These are phyloP conservation scores for Coelinius sp. DNA, from an alignment of 2,888 invertebrate genomes.

Conservation along the genomic window DNA sequence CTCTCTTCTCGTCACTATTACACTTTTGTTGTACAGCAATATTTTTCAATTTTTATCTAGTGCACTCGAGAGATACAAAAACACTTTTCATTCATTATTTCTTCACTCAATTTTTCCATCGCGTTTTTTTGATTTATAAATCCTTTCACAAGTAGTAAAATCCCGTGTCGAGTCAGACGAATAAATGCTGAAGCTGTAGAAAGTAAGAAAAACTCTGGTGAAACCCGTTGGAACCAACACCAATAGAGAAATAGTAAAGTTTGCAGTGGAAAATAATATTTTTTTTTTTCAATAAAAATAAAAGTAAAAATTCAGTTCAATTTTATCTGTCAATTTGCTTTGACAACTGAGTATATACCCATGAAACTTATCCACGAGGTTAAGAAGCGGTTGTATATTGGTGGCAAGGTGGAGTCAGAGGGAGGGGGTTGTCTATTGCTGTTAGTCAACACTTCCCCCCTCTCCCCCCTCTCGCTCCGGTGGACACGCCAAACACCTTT, in stretches of 20 bases:
- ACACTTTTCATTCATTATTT: too few relatives aligned
- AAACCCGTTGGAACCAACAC: not conserved
- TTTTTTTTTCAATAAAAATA: not conserved
- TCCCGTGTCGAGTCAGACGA: not conserved
- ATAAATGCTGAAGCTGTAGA: not conserved
- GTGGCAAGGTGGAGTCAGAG: not conserved
- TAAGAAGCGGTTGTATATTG: not conserved
- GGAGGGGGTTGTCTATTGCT: not conserved
- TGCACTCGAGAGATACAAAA: not conserved
- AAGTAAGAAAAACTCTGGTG: not conserved
- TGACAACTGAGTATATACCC: not conserved
- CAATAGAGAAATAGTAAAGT: not conserved
- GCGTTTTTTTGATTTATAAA: too few relatives aligned
- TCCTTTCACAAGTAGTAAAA: not conserved
- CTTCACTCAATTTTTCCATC: too few relatives aligned
- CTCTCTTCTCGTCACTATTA: not conserved
- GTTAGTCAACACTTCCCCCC: conserved; percentile 9
- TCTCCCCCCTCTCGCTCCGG: not conserved
- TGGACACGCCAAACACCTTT: conserved; percentile 26
- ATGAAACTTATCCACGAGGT: not conserved
- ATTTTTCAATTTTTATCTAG: conserved; percentile 34
- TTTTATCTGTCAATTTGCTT: conserved; percentile 6
- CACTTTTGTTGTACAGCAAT: conserved; percentile 26
- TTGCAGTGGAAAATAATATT: not conserved
- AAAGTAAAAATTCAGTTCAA: not conserved